phyloP scores from a whole-genome alignment of 2,888 invertebrate species.

The Campoplex capitator region DNA sequence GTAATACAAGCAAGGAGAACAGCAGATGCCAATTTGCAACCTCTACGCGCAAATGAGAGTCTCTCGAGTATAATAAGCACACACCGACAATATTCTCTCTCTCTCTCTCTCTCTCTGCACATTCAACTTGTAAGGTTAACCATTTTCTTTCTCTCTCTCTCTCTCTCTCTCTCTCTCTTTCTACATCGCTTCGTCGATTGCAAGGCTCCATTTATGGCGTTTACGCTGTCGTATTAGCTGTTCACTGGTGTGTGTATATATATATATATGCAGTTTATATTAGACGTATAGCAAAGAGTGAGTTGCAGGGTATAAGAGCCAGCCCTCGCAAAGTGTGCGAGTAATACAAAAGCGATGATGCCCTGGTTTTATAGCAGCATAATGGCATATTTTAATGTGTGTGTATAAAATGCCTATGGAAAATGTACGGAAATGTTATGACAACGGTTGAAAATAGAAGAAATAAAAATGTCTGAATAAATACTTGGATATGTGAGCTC shows the following conservation, averaged over 20 bases:
- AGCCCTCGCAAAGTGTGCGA: slow-evolving; percentile 34
- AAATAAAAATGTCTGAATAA: background rate
- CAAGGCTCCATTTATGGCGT: slow-evolving; percentile 65
- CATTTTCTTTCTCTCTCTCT: slow-evolving; percentile 23
- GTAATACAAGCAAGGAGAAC: slow-evolving; percentile 45
- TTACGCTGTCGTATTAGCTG: slow-evolving; percentile 64
- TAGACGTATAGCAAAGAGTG: background rate
- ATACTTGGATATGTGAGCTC: background rate
- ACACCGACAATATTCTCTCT: slow-evolving; percentile 39
- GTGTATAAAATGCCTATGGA: slow-evolving; percentile 1
- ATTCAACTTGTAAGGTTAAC: background rate
- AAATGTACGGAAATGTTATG: background rate
- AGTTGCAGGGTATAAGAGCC: background rate
- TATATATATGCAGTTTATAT: slow-evolving; percentile 8
- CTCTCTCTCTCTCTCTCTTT: slow-evolving; percentile 25
- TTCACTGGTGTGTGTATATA: slow-evolving; percentile 28
- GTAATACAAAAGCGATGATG: slow-evolving; percentile 41
- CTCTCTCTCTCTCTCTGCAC: slow-evolving; percentile 18
- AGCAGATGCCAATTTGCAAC: slow-evolving; percentile 64
- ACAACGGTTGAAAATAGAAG: background rate
- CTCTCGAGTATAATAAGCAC: slow-evolving; percentile 64
- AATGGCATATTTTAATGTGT: slow-evolving; percentile 31
- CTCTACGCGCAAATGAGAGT: slow-evolving; percentile 58
- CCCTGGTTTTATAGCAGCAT: slow-evolving; percentile 37
- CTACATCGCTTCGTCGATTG: slow-evolving; percentile 50